A percentile compares a stretch with the other conserved stretches of the same genome.
These are phyloP conservation scores for Lordiphosa collinella DNA, from an alignment of 1,140 invertebrate species.

Conservation along the genomic window DNA sequence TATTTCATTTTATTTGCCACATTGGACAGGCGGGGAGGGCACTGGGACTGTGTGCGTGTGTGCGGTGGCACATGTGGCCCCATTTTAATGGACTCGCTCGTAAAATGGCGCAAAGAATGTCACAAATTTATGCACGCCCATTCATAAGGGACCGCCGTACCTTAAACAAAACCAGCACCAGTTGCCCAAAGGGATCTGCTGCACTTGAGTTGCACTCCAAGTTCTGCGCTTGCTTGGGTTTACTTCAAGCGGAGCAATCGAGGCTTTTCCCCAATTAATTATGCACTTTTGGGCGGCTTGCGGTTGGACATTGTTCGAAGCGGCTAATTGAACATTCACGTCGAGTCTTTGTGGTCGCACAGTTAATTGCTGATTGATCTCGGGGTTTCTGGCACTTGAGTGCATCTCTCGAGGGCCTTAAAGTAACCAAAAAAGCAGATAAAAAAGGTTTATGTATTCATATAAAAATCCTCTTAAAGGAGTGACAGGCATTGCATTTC, in stretches of 20 bases:
- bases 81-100: slow-evolving; percentile 75
- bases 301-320: slow-evolving; percentile 36
- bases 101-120: slow-evolving; percentile 69
- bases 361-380: slow-evolving; percentile 73
- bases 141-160: slow-evolving; percentile 49
- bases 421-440: slow-evolving; percentile 8
- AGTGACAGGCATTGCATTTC: slow-evolving; percentile 63
- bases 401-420: neutral
- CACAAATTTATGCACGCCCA: slow-evolving; percentile 69
- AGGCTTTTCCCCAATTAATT: slow-evolving; percentile 62
- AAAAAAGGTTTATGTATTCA: slow-evolving; percentile 42
- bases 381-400: slow-evolving; percentile 23
- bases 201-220: slow-evolving; percentile 31
- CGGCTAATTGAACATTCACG: slow-evolving; percentile 45
- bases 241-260: slow-evolving; percentile 31
- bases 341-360: slow-evolving; percentile 14
- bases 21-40: slow-evolving; percentile 32
- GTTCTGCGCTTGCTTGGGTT: slow-evolving; percentile 21
- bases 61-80: slow-evolving; percentile 53
- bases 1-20: slow-evolving; percentile 77
- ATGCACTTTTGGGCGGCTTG: slow-evolving; percentile 57
- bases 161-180: slow-evolving; percentile 43
- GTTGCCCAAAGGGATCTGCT: neutral
- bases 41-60: slow-evolving; percentile 26
- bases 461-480: slow-evolving; percentile 42